Percentiles rank a stretch among this genome's conserved stretches.
Evolutionary conservation across 2,888 invertebrate genomes (phyloP).

Genomic region (Acanthoscelides obtectus): DNA sequence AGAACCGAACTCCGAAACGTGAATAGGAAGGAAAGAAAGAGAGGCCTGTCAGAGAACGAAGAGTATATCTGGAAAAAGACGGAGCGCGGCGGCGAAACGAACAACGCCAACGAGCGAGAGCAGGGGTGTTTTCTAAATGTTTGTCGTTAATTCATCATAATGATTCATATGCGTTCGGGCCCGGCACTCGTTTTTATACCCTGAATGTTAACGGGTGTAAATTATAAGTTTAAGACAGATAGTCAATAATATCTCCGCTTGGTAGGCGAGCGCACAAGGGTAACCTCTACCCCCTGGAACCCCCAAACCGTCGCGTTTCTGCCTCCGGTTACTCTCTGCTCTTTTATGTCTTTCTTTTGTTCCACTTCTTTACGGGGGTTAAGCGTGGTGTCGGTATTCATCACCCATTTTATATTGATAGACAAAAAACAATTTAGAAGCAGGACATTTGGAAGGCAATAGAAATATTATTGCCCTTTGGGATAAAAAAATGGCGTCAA

Average conservation of each 20-base stretch:
- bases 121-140: constrained; percentile 49
- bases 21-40: neutral
- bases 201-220: constrained; percentile 49
- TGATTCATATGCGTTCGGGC: constrained; percentile 50
- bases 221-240: constrained; percentile 51
- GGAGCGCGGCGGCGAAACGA: neutral
- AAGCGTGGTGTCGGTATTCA: neutral
- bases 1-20: neutral
- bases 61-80: neutral
- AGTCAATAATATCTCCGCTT: constrained; percentile 45
- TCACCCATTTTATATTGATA: too few species aligned
- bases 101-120: neutral
- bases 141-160: constrained; percentile 52
- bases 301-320: neutral
- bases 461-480: too few species aligned
- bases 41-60: neutral
- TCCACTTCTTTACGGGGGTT: neutral
- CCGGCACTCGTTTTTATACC: constrained; percentile 47
- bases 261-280: constrained; percentile 24
- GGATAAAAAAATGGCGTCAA: too few species aligned
- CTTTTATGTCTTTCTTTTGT: neutral
- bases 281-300: constrained; percentile 24
- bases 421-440: too few species aligned
- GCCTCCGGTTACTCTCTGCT: neutral
- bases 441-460: too few species aligned